Evolutionary conservation across 1,140 invertebrate species (phyloP), one percentile per base, ranked within the genome.

Genomic region (Heliconius melpomene): DNA sequence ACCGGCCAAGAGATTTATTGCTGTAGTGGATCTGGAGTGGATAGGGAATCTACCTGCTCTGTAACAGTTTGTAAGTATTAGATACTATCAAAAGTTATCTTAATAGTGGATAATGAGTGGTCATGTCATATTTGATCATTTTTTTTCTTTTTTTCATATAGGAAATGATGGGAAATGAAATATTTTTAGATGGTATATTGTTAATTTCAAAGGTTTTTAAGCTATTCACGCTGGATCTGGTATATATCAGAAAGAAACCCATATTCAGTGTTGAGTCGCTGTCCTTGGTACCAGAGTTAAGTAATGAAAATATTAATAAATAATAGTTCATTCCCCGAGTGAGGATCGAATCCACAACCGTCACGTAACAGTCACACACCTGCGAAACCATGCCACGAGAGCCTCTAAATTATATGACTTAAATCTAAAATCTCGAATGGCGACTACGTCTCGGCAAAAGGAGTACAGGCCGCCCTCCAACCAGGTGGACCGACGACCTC

Each of bases 1-100:
- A 81, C 90, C 91, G 89, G 87, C 90, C 84, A 83, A 82, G 88
- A 93, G 92, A 94, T 94, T 93, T 94, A 94, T 94, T 87, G 87
- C 86, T 89, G 82, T 84, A 80, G 26, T 84, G 88, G 81, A 88
- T 85, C 83, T 83, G 75, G 80, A 84, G 79, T 84, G 76, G 77
- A 79, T 85, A 86, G 87, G 87, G 89, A 88, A 89, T 88, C 87
- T 94, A 88, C 88, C 86, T 89, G 85, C 80, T 70, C 85, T 85
- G 87, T 83, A 87, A 84, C 79, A 86, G 84, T 46, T 80, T 83
- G 79, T 81, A 85, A 86, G 82, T 66, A 66, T 66, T 11, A 2
- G 26, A 26, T 32, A 66, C n/a, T 26, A 66, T 26, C 60, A 1
- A 66, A 66, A 26, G 60, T 16, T 26, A 11, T 29, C 23, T 26